Conservation (phyloP, 2,888 invertebrate genomes). For the Brachyopa scutellaris region DNA sequence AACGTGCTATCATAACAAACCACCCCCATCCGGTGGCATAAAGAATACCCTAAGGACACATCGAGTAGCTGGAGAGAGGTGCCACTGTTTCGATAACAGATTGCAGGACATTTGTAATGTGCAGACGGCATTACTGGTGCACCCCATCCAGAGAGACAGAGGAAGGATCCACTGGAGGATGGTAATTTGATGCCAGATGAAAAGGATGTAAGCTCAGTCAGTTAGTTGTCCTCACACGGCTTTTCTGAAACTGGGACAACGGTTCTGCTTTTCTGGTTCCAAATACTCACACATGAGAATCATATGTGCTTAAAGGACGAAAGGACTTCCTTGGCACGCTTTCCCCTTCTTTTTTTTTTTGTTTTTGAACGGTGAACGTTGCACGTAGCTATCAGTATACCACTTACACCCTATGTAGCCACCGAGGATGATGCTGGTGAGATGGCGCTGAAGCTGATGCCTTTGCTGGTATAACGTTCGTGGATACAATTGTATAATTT, state of each 20-base stretch:
- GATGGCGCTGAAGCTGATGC: constrained; percentile 8
- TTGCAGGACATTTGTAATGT: constrained; percentile 71
- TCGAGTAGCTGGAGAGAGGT: constrained; percentile 32
- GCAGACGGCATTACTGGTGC: constrained; percentile 49
- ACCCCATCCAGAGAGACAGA: neutral
- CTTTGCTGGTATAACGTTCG: constrained; percentile 8
- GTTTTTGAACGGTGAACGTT: constrained; percentile 17
- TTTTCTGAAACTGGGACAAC: constrained; percentile 36
- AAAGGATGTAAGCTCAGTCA: constrained; percentile 56
- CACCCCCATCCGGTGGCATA: neutral
- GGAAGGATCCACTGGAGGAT: constrained; percentile 15
- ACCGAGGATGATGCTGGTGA: constrained; percentile 12
- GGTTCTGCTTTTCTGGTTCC: neutral
- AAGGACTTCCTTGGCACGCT: constrained; percentile 62
- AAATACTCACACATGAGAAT: constrained; percentile 1
- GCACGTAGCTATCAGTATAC: constrained; percentile 40
- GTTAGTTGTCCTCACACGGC: constrained; percentile 43
- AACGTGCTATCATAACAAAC: constrained; percentile 65
- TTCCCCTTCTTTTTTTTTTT: constrained; percentile 10
- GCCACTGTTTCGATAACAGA: constrained; percentile 62
- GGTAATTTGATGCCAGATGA: constrained; percentile 65
- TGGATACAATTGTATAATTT: constrained; percentile 69
- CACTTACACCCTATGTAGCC: constrained; percentile 17
- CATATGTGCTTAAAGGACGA: constrained; percentile 48
- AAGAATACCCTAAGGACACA: constrained; percentile 48